Evolutionary conservation across 2,888 invertebrate genomes (phyloP).

Genomic region (Theretra japonica): DNA sequence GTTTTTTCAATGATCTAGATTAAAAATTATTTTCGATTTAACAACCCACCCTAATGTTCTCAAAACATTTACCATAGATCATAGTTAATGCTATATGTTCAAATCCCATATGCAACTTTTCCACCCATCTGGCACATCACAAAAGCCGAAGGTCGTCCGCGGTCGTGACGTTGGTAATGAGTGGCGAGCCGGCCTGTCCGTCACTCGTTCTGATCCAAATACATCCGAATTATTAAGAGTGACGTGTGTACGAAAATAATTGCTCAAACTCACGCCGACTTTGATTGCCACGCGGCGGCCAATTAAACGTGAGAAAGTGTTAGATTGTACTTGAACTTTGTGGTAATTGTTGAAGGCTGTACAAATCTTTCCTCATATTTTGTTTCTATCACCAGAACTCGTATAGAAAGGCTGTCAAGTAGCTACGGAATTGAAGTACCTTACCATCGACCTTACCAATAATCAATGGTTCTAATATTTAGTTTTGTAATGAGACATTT

Average conservation of each 20-base stretch:
- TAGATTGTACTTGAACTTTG: not conserved
- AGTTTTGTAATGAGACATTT: too few species aligned
- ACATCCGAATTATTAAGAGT: conserved; percentile 37
- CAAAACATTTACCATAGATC: not conserved
- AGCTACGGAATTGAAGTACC: too few species aligned
- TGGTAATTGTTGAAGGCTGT: not conserved
- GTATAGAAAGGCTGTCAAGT: too few species aligned
- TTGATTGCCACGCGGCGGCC: conserved; percentile 13
- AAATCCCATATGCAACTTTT: not conserved
- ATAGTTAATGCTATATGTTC: too few species aligned
- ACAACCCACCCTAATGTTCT: too few species aligned
- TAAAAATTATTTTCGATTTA: too few species aligned
- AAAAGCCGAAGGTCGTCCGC: conserved; percentile 11
- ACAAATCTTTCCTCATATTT: too few species aligned
- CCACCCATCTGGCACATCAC: conserved; percentile 8
- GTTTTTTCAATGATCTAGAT: too few species aligned
- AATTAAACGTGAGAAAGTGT: conserved; percentile 28
- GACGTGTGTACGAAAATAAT: conserved; percentile 32
- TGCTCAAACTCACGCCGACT: conserved; percentile 16
- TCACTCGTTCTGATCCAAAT: conserved; percentile 38
- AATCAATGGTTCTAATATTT: too few species aligned
- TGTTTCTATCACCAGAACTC: too few species aligned
- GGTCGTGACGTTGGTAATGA: conserved; percentile 22
- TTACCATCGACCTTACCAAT: too few species aligned
- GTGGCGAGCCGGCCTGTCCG: conserved; percentile 5